Evolutionary conservation across 2,797 vertebrate genomes (phyloP), one percentile per base, ranked within the genome.

Genomic region (Peromyscus nudipes): DNA sequence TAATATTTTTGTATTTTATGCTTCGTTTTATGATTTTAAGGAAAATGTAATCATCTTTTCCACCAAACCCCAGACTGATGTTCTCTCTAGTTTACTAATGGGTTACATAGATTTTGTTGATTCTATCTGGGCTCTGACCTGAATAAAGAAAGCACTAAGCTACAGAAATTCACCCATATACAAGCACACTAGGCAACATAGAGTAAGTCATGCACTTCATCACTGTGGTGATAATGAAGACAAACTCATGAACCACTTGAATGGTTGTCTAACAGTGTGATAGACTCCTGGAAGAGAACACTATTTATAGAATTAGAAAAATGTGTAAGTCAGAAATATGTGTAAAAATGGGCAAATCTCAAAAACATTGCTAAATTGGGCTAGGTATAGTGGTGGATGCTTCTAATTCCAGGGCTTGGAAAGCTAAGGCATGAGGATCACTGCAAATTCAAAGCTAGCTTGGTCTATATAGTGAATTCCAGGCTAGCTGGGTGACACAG

Each of bases 11-110:
- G n/a, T 75, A 75, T 11, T 75, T 75, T 31, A 76, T 46, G 65
- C 31, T n/a, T 69, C 31, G 10, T 67, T 34, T 67, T 67, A 67
- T 34, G 29, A 67, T 34, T 16, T 16, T 67, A 67, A 67, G 29
- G 64, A 67, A 67, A 67, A 34, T 67, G 29, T 67, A 67, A 67
- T 67, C 31, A 67, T 64, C 17, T 84, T 94, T 93, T 75, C 73
- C 6, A 85, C 23, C 65, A 69, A 85, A 14, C 10, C 3, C 4
- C 40, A 71, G 52, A 60, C 11, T 76, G 29, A 82, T 69, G 89
- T 86, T 57, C 40, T 14, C 67, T 92, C 75, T 69, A 92, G 31
- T n/a, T 94, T 64, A 92, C 88, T 12, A 89, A n/a, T 12, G 60
- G 57, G 21, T 16, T 81, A 81, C 57, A 82, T 16, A 71, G 76